These are phyloP conservation scores for Recurvirostra avosetta DNA, from an alignment of 2,113 vertebrate genomes.

Conservation along the genomic window DNA sequence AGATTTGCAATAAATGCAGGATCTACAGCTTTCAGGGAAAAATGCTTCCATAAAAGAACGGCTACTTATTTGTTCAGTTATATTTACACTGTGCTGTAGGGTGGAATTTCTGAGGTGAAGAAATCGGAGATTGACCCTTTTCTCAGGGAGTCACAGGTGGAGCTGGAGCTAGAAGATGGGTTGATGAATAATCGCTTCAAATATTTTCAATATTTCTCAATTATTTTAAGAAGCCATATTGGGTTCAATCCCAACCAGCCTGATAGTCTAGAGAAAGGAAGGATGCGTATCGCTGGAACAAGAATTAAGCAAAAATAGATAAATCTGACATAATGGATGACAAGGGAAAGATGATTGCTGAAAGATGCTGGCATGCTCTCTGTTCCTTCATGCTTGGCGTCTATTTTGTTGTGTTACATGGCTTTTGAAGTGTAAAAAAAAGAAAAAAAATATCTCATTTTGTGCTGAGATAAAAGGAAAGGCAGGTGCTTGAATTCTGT, in stretches of 20 bases:
- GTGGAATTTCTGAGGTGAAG: not conserved
- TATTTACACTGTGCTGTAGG: not conserved
- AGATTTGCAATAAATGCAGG: not conserved
- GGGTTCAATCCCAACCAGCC: slow-evolving; percentile 17
- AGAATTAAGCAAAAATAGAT: slow-evolving; percentile 56
- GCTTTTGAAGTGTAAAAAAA: slow-evolving; percentile 45
- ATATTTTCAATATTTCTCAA: slow-evolving; percentile 10
- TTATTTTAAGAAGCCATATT: slow-evolving; percentile 50
- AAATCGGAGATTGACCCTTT: not conserved
- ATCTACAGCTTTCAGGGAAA: not conserved
- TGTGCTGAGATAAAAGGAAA: slow-evolving; percentile 46
- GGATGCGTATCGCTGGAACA: not conserved
- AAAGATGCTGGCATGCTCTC: slow-evolving; percentile 47
- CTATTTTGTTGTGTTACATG: slow-evolving; percentile 11
- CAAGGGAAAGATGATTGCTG: slow-evolving; percentile 53
- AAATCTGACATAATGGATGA: slow-evolving; percentile 50
- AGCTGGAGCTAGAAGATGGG: not conserved
- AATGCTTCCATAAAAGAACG: not conserved
- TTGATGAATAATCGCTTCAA: not conserved
- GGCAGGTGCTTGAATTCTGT: slow-evolving; percentile 27
- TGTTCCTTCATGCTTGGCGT: slow-evolving; percentile 19
- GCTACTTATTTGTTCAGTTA: not conserved
- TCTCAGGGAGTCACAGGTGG: not conserved
- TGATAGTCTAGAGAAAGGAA: slow-evolving; percentile 26
- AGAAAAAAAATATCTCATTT: not conserved